Base-by-base conservation (phyloP, 1,140 invertebrate genomes). In the Bombus sylvicola region DNA sequence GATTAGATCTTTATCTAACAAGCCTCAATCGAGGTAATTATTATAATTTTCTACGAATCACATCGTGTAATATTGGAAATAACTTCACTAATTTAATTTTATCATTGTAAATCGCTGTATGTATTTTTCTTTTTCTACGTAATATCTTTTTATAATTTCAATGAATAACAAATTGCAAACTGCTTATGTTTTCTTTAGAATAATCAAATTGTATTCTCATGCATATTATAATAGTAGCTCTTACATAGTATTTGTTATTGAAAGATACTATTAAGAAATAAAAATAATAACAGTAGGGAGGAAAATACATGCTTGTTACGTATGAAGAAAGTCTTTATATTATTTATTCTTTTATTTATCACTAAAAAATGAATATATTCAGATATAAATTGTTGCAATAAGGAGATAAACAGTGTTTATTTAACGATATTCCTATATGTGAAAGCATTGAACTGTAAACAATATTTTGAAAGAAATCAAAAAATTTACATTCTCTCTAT, bases 261-360 rank as follows among this genome's bases (percentile, higher is more conserved):
- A 81, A 53, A 74, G 47, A 43, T 81, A 57, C 39, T 59, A 75
- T 72, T 43, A 22, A 74, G 12, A 81, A 85, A 59, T 73, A 81
- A 57, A n/a, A 66, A 75, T 85, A 81, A 81, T 59, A 79, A 43
- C 31, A 82, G 34, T 83, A 85, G 77, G 39, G 12, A 85, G 57
- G 72, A 72, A 85, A 85, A 72, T 85, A 80, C 83, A 80, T 80
- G 77, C 83, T 80, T 80, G 68, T 80, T 85, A 80, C 18, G 3
- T 72, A 72, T n/a, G 34, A 53, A 80, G 72, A 57, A 80, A 73
- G 39, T 80, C 53, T 72, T 53, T 79, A 69, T 85, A n/a, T 71
- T 39, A 72, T 85, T 72, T 53, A 80, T 80, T 73, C 25, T 64
- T 77, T 85, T 85, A 85, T 85, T 85, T 43, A 28, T 57, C 77